Evolutionary conservation across 1,140 invertebrate genomes (phyloP).

Genomic region (Tetramorium alpestre): DNA sequence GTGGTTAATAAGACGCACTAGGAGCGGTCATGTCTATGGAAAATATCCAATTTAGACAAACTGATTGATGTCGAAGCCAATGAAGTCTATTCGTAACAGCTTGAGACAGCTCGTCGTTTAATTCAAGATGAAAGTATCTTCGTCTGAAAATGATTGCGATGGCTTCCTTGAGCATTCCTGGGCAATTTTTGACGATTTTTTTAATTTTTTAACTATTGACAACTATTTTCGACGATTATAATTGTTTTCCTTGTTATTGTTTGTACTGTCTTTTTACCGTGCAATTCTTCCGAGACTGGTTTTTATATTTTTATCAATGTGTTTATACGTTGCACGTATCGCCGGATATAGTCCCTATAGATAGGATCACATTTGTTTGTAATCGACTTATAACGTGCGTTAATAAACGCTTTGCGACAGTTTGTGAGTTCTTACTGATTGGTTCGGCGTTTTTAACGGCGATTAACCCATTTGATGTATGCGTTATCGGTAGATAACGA

Average conservation of each 20-base stretch:
- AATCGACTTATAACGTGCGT: neutral
- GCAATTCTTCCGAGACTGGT: neutral
- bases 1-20: slow-evolving; percentile 79
- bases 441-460: neutral
- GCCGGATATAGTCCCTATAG: neutral
- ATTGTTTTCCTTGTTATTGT: slow-evolving; percentile 21
- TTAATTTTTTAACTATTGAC: too few relatives aligned
- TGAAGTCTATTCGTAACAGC: neutral
- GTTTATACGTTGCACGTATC: neutral
- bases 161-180: neutral
- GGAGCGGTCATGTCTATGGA: slow-evolving; percentile 80
- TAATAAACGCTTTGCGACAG: slow-evolving; percentile 48
- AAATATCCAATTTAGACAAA: slow-evolving; percentile 76
- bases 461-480: neutral
- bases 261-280: slow-evolving; percentile 22
- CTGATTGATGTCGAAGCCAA: neutral
- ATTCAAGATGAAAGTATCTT: neutral
- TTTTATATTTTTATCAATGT: slow-evolving; percentile 43
- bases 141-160: neutral
- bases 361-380: neutral
- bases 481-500: slow-evolving; percentile 55
- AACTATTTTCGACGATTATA: slow-evolving; percentile 29
- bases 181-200: neutral
- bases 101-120: neutral
- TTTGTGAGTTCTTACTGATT: neutral